phyloP scores from a whole-genome alignment of 2,113 vertebrate genomes.

The Phalacrocorax brasilianus region DNA sequence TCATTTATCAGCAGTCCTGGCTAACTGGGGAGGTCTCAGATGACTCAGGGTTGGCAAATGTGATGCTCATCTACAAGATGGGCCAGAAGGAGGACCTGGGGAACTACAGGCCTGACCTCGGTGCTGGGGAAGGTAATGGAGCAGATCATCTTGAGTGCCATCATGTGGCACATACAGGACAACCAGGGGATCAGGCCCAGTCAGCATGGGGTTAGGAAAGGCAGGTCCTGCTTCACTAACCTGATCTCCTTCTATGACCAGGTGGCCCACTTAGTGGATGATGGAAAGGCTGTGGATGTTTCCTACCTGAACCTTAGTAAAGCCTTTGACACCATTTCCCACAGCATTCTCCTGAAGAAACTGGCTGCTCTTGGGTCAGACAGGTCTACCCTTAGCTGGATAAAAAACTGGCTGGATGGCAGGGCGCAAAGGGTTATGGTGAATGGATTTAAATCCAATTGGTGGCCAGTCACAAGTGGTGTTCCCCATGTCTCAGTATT shows the following conservation, averaged over 20 bases:
- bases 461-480: accelerated
- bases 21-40: background rate
- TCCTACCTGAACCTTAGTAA: background rate
- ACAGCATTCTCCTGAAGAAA: background rate
- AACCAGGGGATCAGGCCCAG: background rate
- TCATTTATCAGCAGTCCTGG: too few species aligned
- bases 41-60: background rate
- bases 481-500: background rate
- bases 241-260: background rate
- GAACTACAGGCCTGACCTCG: accelerated
- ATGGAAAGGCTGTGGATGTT: background rate
- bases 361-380: background rate
- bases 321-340: background rate
- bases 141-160: background rate
- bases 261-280: background rate
- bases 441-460: background rate
- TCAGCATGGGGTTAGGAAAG: background rate
- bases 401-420: background rate
- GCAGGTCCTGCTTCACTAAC: background rate
- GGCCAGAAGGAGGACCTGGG: accelerated
- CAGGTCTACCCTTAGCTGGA: accelerated
- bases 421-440: background rate
- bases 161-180: accelerated
- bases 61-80: background rate
- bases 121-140: background rate